A percentile compares a stretch with the other conserved stretches of the same genome.
phyloP scores from a whole-genome alignment of 1,140 invertebrate genomes.

The Formica exsecta region DNA sequence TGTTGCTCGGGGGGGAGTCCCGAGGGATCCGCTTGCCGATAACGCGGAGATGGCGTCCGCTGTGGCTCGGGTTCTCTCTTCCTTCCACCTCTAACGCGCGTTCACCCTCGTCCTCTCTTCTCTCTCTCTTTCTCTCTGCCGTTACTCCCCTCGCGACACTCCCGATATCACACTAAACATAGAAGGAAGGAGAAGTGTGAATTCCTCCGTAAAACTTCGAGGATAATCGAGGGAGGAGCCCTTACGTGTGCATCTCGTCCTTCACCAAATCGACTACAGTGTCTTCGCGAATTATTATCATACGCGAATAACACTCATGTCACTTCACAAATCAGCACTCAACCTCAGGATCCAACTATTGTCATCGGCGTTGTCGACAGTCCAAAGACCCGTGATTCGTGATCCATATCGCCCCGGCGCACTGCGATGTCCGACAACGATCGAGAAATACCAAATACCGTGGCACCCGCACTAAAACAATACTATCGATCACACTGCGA shows the following conservation, averaged over 20 bases:
- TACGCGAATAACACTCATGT: constrained; percentile 60
- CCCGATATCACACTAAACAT: constrained; percentile 54
- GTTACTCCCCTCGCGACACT: constrained; percentile 38
- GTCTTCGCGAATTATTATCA: constrained; percentile 23
- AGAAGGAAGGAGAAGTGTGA: neutral
- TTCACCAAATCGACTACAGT: constrained; percentile 3
- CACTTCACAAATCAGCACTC: constrained; percentile 70
- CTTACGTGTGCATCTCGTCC: constrained; percentile 63
- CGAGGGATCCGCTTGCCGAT: constrained; percentile 80
- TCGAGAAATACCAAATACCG: constrained; percentile 22
- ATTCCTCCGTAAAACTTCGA: constrained; percentile 38
- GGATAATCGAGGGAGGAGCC: constrained; percentile 37
- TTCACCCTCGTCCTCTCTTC: constrained; percentile 54
- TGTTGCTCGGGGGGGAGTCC: constrained; percentile 79
- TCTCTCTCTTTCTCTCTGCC: constrained; percentile 55
- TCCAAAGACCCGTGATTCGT: constrained; percentile 6
- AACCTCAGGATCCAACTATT: constrained; percentile 5
- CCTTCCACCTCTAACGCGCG: constrained; percentile 60
- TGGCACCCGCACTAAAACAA: constrained; percentile 64
- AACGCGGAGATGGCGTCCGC: constrained; percentile 83
- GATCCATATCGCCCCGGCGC: constrained; percentile 37
- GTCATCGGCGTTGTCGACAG: constrained; percentile 44
- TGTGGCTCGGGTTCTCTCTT: constrained; percentile 71
- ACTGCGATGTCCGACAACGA: constrained; percentile 31
- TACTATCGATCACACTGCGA: constrained; percentile 43